A percentile compares a stretch with the other conserved stretches of the same genome.
Evolutionary conservation across 2,888 invertebrate species (phyloP).

Genomic region (Lithophane socia): DNA sequence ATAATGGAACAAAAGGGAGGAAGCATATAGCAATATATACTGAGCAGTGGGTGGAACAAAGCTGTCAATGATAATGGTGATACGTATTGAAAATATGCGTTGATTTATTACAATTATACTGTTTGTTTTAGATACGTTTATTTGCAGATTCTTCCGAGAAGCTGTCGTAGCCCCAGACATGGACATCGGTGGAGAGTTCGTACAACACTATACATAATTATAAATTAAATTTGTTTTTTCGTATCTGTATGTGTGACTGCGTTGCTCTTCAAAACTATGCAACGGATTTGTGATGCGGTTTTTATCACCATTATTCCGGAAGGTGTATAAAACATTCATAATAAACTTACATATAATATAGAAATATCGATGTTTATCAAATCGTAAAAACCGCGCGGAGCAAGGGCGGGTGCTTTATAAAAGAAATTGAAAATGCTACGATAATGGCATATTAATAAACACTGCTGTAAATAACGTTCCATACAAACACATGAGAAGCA

Average conservation of each 20-base stretch:
- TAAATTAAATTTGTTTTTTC: too few species aligned
- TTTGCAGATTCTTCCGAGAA: neutral
- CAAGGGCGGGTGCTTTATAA: neutral
- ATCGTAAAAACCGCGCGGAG: neutral
- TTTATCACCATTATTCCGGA: neutral
- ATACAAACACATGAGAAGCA: constrained; percentile 1
- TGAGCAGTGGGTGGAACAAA: neutral
- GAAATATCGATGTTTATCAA: neutral
- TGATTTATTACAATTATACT: neutral
- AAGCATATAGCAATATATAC: neutral
- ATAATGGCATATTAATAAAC: constrained; percentile 19
- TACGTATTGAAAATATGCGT: neutral
- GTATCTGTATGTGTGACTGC: neutral
- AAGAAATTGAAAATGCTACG: constrained; percentile 16
- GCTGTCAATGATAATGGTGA: neutral
- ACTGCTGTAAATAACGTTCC: constrained; percentile 15
- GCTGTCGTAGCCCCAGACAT: neutral
- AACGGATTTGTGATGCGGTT: neutral
- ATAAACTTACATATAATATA: neutral
- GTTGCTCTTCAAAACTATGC: neutral
- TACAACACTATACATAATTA: too few species aligned
- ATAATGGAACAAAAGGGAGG: constrained; percentile 1
- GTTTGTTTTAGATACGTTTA: neutral
- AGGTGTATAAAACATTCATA: neutral
- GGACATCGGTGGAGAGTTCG: neutral